Evolutionary conservation across 2,888 invertebrate genomes (phyloP), one percentile per base, ranked within the genome.

Genomic region (Mythimna impura): DNA sequence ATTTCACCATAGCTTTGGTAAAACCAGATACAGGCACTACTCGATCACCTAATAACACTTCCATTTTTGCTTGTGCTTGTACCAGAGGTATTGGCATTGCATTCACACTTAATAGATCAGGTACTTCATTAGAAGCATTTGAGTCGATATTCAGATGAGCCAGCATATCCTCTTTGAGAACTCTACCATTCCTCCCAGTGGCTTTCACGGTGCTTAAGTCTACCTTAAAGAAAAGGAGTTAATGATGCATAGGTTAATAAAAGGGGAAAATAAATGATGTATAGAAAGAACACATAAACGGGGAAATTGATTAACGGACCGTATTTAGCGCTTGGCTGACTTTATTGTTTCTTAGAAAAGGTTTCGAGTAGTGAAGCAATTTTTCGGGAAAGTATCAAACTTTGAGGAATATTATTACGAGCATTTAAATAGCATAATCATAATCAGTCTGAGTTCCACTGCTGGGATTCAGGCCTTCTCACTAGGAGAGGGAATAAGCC

Each of bases 161-260:
- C 57, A 99, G 93, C 76, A 99, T 96, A 94, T 99, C 99, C 93
- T 99, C 99, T 94, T 99, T 99, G 63, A 99, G 96, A 34, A 99
- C 97, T 84, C 99, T 97, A 0, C 99, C 99, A 89, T 98, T 97
- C 95, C 97, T 98, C 6, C 99, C 99, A 3, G 98, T 98, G 3
- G 98, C 97, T 84, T 95, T 95, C 4, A 99, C 97, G 78, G 97
- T 96, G 68, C 96, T 95, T 83, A 99, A 94, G 88, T 98, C 97
- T 84, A 97, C 95, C 97, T 98, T 89, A 52, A 70, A 79, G 17
- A 60, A 74, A 43, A 52, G 10, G 20, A 55, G 5, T 14, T 55
- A 36, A 58, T 58, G n/a, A 65, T 58, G 17, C 5, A 54, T 22
- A 1, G 5, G 25, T 30, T 10, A 57, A 40, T 30, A 54, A 47